phyloP scores from a whole-genome alignment of 2,797 vertebrate species.

The Silurus lanzhouensis region DNA sequence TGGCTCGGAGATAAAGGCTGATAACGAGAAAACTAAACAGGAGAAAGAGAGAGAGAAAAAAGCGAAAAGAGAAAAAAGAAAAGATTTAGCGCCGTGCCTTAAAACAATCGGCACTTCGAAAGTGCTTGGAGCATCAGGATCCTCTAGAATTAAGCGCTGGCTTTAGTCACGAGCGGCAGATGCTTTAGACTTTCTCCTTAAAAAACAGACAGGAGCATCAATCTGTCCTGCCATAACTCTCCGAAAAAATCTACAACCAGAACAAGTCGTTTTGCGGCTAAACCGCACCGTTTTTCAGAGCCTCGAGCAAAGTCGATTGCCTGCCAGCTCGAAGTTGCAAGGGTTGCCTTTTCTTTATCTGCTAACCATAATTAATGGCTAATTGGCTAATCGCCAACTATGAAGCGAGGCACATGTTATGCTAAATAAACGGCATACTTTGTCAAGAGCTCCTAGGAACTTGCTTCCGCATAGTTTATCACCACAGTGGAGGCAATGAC shows the following conservation, averaged over 20 bases:
- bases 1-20: slow-evolving; percentile 30
- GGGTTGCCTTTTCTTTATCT: slow-evolving; percentile 6
- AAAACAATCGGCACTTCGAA: slow-evolving; percentile 14
- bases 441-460: slow-evolving; percentile 13
- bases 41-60: neutral
- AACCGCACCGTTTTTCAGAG: neutral
- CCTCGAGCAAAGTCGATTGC: neutral
- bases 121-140: neutral
- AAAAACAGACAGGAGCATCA: slow-evolving; percentile 24
- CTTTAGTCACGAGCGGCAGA: neutral
- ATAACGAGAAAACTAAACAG: slow-evolving; percentile 1
- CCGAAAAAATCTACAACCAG: slow-evolving; percentile 1
- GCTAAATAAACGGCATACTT: slow-evolving; percentile 24
- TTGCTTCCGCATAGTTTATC: slow-evolving; percentile 7
- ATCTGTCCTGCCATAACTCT: slow-evolving; percentile 14
- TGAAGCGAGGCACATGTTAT: neutral
- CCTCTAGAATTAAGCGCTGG: slow-evolving; percentile 10
- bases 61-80: neutral
- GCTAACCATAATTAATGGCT: slow-evolving; percentile 25
- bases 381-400: slow-evolving; percentile 29
- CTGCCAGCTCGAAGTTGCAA: slow-evolving; percentile 15
- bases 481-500: neutral
- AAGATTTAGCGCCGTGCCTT: slow-evolving; percentile 3
- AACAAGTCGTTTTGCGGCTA: neutral
- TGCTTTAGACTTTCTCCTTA: slow-evolving; percentile 18